Evolutionary conservation across 1,140 invertebrate genomes (phyloP).

Genomic region (Caenorhabditis inopinata): DNA sequence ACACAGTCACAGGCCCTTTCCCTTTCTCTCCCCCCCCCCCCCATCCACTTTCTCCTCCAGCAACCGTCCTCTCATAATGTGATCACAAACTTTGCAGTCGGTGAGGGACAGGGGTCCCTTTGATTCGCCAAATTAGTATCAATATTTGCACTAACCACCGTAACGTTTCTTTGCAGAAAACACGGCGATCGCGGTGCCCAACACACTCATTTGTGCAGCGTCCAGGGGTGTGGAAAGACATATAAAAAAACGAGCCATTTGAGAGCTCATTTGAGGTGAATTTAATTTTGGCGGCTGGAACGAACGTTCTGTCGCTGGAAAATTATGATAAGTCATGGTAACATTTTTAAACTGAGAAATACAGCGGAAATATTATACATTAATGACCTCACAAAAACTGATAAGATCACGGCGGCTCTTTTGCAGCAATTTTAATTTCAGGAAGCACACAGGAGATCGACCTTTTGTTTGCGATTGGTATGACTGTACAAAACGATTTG

Average conservation of each 20-base stretch:
- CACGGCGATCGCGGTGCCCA: slow-evolving; percentile 9
- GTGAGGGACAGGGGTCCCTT: not conserved
- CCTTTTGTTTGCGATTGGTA: not conserved
- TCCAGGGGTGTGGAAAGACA: not conserved
- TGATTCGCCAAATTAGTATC: slow-evolving; percentile 29
- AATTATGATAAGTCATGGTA: no score
- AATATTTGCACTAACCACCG: not conserved
- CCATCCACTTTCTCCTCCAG: no score
- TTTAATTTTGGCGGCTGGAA: no score
- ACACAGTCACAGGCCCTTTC: no score
- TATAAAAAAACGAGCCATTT: slow-evolving; percentile 30
- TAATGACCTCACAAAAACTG: no score
- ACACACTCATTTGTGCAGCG: slow-evolving; percentile 2
- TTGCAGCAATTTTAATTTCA: not conserved
- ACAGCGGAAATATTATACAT: no score
- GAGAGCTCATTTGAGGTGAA: slow-evolving; percentile 8
- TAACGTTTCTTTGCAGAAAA: not conserved
- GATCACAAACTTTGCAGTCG: no score
- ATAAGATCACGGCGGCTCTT: no score
- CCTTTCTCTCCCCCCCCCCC: no score
- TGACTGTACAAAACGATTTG: not conserved
- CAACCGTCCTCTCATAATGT: no score
- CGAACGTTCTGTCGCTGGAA: no score
- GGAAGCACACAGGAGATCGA: not conserved
- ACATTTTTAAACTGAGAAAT: no score